Conservation (phyloP, 1,140 invertebrate genomes). For the Mya arenaria region DNA sequence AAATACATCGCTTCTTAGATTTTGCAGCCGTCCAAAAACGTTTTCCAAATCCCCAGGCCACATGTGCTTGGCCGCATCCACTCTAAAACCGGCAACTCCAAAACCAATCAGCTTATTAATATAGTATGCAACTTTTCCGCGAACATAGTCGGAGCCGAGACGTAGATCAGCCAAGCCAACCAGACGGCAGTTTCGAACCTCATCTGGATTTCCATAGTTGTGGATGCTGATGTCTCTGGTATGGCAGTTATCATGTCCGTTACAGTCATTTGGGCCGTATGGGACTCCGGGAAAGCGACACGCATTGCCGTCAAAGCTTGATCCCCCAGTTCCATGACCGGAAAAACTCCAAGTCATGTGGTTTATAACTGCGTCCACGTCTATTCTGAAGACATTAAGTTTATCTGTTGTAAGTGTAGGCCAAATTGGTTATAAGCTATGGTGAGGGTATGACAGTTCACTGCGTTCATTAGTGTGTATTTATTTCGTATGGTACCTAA, state of each 20-base stretch:
- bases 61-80: constrained; percentile 79
- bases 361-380: constrained; percentile 92
- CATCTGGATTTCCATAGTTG: constrained; percentile 75
- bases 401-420: too few species aligned
- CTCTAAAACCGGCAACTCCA: constrained; percentile 88
- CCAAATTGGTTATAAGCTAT: too few species aligned
- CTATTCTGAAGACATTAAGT: too few species aligned
- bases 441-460: too few species aligned
- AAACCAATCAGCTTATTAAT: constrained; percentile 84
- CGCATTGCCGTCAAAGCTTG: constrained; percentile 77
- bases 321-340: constrained; percentile 78
- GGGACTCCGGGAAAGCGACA: constrained; percentile 83
- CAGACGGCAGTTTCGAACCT: constrained; percentile 87
- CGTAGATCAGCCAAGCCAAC: constrained; percentile 89
- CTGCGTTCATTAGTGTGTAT: too few species aligned
- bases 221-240: constrained; percentile 77
- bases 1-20: constrained; percentile 80
- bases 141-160: constrained; percentile 86
- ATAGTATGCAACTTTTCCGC: constrained; percentile 82
- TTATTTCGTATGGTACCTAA: too few species aligned
- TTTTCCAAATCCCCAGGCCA: constrained; percentile 74
- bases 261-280: constrained; percentile 79
- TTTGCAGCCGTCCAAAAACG: constrained; percentile 82
- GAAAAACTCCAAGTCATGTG: constrained; percentile 89
- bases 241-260: constrained; percentile 77